A percentile compares a stretch with the other conserved stretches of the same genome.
Conservation (phyloP, 1,140 invertebrate species). For the Drosophila truncata region DNA sequence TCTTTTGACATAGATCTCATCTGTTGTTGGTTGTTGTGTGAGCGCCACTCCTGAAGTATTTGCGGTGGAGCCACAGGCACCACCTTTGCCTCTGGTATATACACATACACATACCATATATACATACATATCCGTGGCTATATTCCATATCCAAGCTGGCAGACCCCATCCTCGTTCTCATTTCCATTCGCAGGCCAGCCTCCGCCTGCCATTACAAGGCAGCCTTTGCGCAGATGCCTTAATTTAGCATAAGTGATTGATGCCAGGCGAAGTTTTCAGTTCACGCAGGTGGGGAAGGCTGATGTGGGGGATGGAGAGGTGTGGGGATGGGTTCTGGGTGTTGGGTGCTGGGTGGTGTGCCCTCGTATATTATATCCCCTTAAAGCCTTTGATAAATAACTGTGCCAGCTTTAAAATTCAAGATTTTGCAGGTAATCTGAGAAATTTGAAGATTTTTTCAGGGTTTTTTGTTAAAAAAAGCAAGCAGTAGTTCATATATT, state of each 20-base stretch:
- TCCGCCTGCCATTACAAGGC: background rate
- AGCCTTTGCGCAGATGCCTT: slow-evolving; percentile 45
- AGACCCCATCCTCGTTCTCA: background rate
- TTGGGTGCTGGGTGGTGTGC: background rate
- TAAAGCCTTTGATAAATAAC: slow-evolving; percentile 1
- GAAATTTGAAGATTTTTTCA: background rate
- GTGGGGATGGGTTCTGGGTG: background rate
- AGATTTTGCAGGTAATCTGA: background rate
- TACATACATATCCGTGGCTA: background rate
- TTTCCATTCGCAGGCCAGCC: background rate
- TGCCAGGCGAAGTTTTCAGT: slow-evolving; percentile 53
- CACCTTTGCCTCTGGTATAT: background rate
- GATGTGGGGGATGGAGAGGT: background rate
- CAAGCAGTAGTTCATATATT: no score
- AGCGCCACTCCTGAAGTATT: slow-evolving; percentile 11
- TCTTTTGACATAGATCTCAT: slow-evolving; percentile 11
- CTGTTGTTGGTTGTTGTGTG: background rate
- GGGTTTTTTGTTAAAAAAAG: background rate
- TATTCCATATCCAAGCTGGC: slow-evolving; percentile 4
- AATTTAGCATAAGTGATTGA: slow-evolving; percentile 70
- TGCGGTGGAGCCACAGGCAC: slow-evolving; percentile 17
- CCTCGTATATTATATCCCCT: background rate
- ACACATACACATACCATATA: background rate
- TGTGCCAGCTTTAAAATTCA: slow-evolving; percentile 6
- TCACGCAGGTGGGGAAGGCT: slow-evolving; percentile 1